Evolutionary conservation across 2,113 vertebrate genomes (phyloP).

Genomic region (Neolamprologus ventralis): DNA sequence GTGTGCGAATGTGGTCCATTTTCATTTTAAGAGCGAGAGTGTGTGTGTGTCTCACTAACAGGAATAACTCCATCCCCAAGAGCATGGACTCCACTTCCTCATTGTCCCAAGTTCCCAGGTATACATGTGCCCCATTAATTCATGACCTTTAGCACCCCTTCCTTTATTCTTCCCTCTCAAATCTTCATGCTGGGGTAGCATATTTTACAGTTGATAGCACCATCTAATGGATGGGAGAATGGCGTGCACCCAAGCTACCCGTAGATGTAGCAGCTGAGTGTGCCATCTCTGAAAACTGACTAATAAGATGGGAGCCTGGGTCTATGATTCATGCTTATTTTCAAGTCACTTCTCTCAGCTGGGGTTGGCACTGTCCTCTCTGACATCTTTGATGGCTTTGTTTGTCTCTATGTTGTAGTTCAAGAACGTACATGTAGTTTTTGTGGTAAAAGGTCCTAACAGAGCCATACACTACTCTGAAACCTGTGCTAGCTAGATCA

Average conservation of each 20-base stretch:
- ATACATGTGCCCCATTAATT: constrained; percentile 34
- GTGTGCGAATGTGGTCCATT: constrained; percentile 9
- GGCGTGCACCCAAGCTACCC: background rate
- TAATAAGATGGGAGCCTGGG: background rate
- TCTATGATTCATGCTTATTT: background rate
- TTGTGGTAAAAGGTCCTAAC: background rate
- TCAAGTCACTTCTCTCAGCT: background rate
- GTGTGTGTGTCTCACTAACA: constrained; percentile 74
- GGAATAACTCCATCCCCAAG: constrained; percentile 73
- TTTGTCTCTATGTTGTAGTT: background rate
- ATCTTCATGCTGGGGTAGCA: background rate
- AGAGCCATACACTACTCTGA: background rate
- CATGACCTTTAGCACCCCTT: background rate
- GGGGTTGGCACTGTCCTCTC: background rate
- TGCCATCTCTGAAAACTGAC: background rate
- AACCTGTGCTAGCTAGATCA: background rate
- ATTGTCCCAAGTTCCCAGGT: constrained; percentile 62
- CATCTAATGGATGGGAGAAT: constrained; percentile 34
- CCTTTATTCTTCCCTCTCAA: background rate
- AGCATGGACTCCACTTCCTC: constrained; percentile 62
- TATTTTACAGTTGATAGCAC: constrained; percentile 11
- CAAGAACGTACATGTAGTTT: background rate
- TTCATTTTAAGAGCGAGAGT: constrained; percentile 51
- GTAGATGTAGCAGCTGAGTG: background rate
- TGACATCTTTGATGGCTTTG: background rate